A percentile compares a stretch with the other conserved stretches of the same genome.
These are phyloP conservation scores for Campoletis raptor DNA, from an alignment of 2,888 invertebrate species.

Conservation along the genomic window DNA sequence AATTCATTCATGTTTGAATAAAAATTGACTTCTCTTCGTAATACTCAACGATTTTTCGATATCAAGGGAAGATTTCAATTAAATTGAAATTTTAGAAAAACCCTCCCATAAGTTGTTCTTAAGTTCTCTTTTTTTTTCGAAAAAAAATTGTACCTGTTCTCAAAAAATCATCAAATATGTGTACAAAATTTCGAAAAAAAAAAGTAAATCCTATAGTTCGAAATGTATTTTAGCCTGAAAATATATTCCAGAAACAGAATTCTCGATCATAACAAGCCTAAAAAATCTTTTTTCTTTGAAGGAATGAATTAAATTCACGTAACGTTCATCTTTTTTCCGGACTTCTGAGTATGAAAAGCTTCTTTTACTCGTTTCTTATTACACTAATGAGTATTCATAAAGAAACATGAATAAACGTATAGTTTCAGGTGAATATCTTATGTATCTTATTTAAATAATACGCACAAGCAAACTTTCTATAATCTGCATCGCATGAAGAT, in stretches of 20 bases:
- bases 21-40: background rate
- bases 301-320: background rate
- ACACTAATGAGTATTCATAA: background rate
- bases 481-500: background rate
- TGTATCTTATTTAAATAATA: background rate
- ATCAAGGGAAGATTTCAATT: too few species aligned
- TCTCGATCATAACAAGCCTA: too few species aligned
- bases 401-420: background rate
- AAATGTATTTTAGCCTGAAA: too few species aligned
- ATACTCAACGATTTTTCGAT: too few species aligned
- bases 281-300: background rate
- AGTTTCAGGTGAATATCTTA: background rate
- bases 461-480: constrained; percentile 4
- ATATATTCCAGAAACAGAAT: too few species aligned
- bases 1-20: background rate
- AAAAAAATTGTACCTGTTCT: too few species aligned
- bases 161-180: too few species aligned
- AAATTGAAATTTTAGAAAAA: too few species aligned
- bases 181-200: too few species aligned
- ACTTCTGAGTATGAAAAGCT: background rate
- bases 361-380: background rate
- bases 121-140: too few species aligned
- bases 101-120: too few species aligned
- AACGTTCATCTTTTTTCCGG: background rate
- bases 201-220: too few species aligned